Evolutionary conservation across 1,140 invertebrate species (phyloP), one percentile per base, ranked within the genome.

Genomic region (Conus ventricosus): DNA sequence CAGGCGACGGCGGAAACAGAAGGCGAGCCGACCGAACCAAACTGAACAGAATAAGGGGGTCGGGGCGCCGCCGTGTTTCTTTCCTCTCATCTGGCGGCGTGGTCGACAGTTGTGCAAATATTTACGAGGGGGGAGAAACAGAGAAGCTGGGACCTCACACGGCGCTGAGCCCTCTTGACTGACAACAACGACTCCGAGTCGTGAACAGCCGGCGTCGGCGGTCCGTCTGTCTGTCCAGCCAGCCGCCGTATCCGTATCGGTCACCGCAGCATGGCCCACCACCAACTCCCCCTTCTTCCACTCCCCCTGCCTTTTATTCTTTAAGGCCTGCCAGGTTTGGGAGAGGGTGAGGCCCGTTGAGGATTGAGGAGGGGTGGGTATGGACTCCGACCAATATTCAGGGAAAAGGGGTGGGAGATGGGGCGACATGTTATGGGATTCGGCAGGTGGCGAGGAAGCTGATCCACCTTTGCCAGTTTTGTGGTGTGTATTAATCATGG

Each of bases 21-120:
- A 39, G 76, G 76, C 25, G 20, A 39, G 11, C 15, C 17, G 7
- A 1, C 57, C 11, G 67, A 71, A 20, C 67, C 6, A 23, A 71
- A n/a, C 23, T 17, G 23, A 71, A 71, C 15, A 71, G 67, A 71
- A 71, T 1, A 71, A 71, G 67, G 23, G 67, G 20, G 67, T 23
- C 23, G 20, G 57, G 82, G 82, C n/a, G 57, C 57, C 63, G 60
- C 71, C 39, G 39, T 81, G 51, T 81, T 54, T 54, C 80, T 81
- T 17, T 81, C 27, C 82, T 84, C 55, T 63, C 57, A 39, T 84
- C 82, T 63, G n/a, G 57, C 82, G 27, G 82, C 82, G 55, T 63
- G 82, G 55, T 39, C 82, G 82, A 84, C 82, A 84, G 82, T 84
- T 84, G 82, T 84, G 82, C 82, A 84, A 84, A 84, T 84, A 84